Evolutionary conservation across 1,140 invertebrate genomes (phyloP).

Genomic region (Drosophila sp.): DNA sequence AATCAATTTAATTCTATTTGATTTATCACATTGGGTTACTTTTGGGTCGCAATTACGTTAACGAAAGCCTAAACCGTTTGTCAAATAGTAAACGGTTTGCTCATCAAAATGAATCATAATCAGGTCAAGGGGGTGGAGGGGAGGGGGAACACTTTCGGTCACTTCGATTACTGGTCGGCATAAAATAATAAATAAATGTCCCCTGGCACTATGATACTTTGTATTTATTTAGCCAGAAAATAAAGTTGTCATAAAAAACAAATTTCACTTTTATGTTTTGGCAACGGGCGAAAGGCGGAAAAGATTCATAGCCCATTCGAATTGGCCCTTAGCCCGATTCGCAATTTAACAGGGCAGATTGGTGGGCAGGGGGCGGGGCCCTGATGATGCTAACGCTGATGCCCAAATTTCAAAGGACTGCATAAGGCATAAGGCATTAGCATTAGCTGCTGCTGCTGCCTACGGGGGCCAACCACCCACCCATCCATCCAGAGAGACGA

Average conservation of each 20-base stretch:
- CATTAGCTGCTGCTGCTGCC: constrained; percentile 58
- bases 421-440: constrained; percentile 42
- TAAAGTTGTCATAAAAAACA: constrained; percentile 82
- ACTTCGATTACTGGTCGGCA: constrained; percentile 9
- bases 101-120: constrained; percentile 53
- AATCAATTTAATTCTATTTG: too few species aligned
- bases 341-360: constrained; percentile 15
- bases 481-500: not conserved
- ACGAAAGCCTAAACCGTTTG: constrained; percentile 71
- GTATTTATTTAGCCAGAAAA: constrained; percentile 74
- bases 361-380: not conserved
- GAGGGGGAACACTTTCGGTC: constrained; percentile 10
- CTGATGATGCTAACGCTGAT: constrained; percentile 47
- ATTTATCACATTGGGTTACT: not conserved
- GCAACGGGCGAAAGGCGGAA: constrained; percentile 51
- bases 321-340: constrained; percentile 52
- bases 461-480: constrained; percentile 25
- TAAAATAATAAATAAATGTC: constrained; percentile 44
- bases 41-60: constrained; percentile 60
- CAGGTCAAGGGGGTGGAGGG: constrained; percentile 10
- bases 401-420: constrained; percentile 61
- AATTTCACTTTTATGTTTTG: constrained; percentile 80
- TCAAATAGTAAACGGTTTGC: constrained; percentile 62
- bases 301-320: constrained; percentile 75
- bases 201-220: constrained; percentile 70